A percentile compares a stretch with the other conserved stretches of the same genome.
Evolutionary conservation across 1,140 invertebrate species (phyloP).

Genomic region (Notospermus geniculatus): DNA sequence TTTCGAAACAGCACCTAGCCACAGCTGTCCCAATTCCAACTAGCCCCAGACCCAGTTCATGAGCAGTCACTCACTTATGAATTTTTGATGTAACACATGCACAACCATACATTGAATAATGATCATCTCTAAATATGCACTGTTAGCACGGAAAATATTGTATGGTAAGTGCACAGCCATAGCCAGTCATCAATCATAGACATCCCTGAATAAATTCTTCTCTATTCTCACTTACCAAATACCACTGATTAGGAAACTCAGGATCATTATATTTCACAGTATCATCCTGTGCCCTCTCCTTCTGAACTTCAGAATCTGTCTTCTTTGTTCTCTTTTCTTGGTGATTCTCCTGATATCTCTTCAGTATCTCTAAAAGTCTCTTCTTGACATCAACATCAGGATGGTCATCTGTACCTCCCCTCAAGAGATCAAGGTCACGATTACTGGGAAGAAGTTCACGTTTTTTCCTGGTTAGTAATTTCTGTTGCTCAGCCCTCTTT

Average conservation of each 20-base stretch:
- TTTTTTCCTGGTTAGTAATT: constrained; percentile 35
- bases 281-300: not conserved
- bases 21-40: too few relatives aligned
- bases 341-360: not conserved
- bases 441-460: constrained; percentile 9
- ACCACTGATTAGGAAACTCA: constrained; percentile 54
- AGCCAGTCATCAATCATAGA: too few relatives aligned
- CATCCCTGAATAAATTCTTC: not conserved
- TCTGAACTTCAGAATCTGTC: constrained; percentile 16
- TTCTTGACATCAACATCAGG: not conserved
- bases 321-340: constrained; percentile 2
- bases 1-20: too few relatives aligned
- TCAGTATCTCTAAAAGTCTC: not conserved
- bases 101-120: too few relatives aligned
- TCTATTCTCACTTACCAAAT: constrained; percentile 47
- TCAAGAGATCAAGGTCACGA: not conserved
- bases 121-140: too few relatives aligned
- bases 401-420: not conserved
- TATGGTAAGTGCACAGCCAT: too few relatives aligned
- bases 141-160: too few relatives aligned
- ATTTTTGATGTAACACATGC: too few relatives aligned
- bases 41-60: too few relatives aligned
- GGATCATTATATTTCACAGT: constrained; percentile 49
- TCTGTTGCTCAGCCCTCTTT: constrained; percentile 40
- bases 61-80: too few relatives aligned